Percentiles rank a stretch among this genome's conserved stretches.
phyloP scores from a whole-genome alignment of 92 coral and sea anemone species.

The Zoanthus solanderi region DNA sequence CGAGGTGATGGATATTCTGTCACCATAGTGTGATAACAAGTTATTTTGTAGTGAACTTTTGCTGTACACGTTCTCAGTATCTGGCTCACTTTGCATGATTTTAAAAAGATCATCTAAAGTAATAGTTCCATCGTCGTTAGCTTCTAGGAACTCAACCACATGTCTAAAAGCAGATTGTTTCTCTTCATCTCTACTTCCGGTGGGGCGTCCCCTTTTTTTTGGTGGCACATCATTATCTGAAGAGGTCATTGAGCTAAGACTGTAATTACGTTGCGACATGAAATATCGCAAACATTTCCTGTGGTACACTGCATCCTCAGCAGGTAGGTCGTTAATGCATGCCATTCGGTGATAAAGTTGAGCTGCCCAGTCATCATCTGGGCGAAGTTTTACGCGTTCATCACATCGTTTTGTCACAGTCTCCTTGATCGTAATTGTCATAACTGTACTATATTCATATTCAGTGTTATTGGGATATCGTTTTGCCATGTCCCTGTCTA shows the following conservation, averaged over 20 bases:
- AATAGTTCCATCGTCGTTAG: slow-evolving; percentile 48
- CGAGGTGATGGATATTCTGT: slow-evolving; percentile 40
- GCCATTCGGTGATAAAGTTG: slow-evolving; percentile 5
- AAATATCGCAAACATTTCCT: slow-evolving; percentile 43
- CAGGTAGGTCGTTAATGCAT: slow-evolving; percentile 23
- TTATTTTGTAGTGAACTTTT: slow-evolving; percentile 15
- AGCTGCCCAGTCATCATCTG: slow-evolving; percentile 19
- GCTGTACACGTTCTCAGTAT: slow-evolving; percentile 26
- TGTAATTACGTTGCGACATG: slow-evolving; percentile 13
- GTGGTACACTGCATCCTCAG: slow-evolving; percentile 16
- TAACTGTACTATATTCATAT: slow-evolving; percentile 40
- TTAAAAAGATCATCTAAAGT: slow-evolving; percentile 44
- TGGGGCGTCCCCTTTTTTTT: slow-evolving; percentile 28
- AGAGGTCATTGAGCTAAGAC: neutral
- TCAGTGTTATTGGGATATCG: slow-evolving; percentile 36
- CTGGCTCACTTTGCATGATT: slow-evolving; percentile 31
- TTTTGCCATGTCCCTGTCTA: slow-evolving; percentile 22
- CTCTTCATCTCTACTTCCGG: neutral
- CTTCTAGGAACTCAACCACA: slow-evolving; percentile 22
- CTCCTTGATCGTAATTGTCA: slow-evolving; percentile 18
- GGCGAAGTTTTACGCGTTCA: slow-evolving; percentile 13
- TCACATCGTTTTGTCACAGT: slow-evolving; percentile 30
- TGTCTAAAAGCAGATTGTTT: slow-evolving; percentile 24
- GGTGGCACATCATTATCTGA: slow-evolving; percentile 25
- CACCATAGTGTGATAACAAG: slow-evolving; percentile 2